Percentiles rank a stretch among this genome's conserved stretches.
Conservation (phyloP, 1,140 invertebrate species). For the Drosophila sechellia region DNA sequence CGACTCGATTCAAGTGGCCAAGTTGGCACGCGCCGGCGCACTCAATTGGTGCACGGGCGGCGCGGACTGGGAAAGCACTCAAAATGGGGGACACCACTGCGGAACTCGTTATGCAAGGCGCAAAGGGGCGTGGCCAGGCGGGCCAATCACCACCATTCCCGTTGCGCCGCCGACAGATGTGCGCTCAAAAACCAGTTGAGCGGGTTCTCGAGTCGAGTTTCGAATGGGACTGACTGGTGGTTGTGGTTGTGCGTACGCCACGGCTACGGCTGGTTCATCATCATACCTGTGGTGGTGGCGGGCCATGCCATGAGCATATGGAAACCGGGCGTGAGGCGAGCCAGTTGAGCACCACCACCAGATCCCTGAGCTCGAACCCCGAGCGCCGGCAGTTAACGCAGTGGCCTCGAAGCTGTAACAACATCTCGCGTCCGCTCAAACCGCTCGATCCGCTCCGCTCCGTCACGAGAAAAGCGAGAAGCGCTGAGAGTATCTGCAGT, state of each 20-base stretch:
- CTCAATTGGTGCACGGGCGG: slow-evolving; percentile 57
- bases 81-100: slow-evolving; percentile 64
- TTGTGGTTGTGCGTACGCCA: slow-evolving; percentile 1
- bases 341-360: slow-evolving; percentile 52
- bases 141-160: slow-evolving; percentile 73
- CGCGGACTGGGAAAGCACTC: slow-evolving; percentile 53
- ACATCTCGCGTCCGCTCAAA: slow-evolving; percentile 64
- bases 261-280: not conserved
- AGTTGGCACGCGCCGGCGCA: slow-evolving; percentile 78
- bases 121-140: slow-evolving; percentile 61
- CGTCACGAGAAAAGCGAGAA: slow-evolving; percentile 1
- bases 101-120: slow-evolving; percentile 53
- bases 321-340: slow-evolving; percentile 51
- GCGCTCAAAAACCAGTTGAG: slow-evolving; percentile 74
- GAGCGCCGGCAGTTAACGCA: slow-evolving; percentile 74
- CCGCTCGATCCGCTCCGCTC: slow-evolving; percentile 13
- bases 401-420: slow-evolving; percentile 80
- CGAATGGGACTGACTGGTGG: slow-evolving; percentile 9
- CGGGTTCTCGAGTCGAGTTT: slow-evolving; percentile 51
- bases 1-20: slow-evolving; percentile 11
- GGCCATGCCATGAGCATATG: slow-evolving; percentile 15
- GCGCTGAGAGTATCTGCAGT: slow-evolving; percentile 3
- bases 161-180: slow-evolving; percentile 45
- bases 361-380: slow-evolving; percentile 53
- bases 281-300: slow-evolving; percentile 28